Evolutionary conservation across 2,113 vertebrate genomes (phyloP), one percentile per base, ranked within the genome.

Genomic region (Pelvicachromis taeniatus): DNA sequence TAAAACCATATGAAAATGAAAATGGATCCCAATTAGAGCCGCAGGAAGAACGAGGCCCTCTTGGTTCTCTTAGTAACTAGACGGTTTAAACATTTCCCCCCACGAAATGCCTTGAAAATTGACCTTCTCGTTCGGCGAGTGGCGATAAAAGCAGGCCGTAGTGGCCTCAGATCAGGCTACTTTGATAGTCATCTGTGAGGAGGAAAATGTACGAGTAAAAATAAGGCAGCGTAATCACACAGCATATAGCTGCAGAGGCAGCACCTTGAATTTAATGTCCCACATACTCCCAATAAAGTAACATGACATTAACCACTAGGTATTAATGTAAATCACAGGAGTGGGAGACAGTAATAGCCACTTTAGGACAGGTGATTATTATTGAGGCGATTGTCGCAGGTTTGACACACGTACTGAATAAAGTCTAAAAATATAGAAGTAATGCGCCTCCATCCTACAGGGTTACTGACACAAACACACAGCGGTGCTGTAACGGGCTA

Each of bases 1-100:
- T 95, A 91, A 94, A 94, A 93, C 73, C 85, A 82, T 83, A 92
- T 61, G 84, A 89, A 88, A 93, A 92, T 91, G 90, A 94, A 94
- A 94, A 91, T 81, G 88, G 91, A 87, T 88, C 86, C 92, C 91
- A 93, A 94, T 95, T 94, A 93, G 87, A 90, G 83, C 85, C 7
- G n/a, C 50, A 9, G 79, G 53, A 88, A 82, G 82, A 79, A 77
- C 2, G 38, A 26, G 77, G 78, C 70, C 89, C 59, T 89, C 68
- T 58, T 23, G 80, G 38, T 88, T 91, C 86, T 91, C 82, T 87
- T 50, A 75, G 89, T 89, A 91, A 92, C 90, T 35, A 52, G 83
- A 77, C 31, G 78, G 83, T 87, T 94, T 86, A 81, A 87, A 82
- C 88, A 79, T 19, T 45, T 33, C 21, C 83, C 77, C 80, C 78